Evolutionary conservation across 2,113 vertebrate species (phyloP).

Genomic region (Trichechus manatus): DNA sequence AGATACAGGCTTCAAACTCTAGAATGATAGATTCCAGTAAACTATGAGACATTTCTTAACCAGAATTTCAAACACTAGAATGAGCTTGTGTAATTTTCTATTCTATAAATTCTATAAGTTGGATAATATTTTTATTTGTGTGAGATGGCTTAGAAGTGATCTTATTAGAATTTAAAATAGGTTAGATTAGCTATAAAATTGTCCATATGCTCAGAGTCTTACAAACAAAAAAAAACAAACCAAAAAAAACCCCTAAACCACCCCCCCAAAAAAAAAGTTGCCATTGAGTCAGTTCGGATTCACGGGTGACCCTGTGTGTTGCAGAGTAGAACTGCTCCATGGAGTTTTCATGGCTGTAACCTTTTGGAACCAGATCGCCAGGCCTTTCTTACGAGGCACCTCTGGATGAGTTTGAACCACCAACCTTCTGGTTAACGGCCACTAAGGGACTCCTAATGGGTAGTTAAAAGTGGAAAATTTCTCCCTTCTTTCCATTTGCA

Average conservation of each 20-base stretch:
- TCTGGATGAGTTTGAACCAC: neutral
- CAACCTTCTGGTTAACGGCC: neutral
- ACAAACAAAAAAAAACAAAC: too few species aligned
- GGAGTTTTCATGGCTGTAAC: neutral
- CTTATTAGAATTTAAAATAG: slow-evolving; percentile 25
- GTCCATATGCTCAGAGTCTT: neutral
- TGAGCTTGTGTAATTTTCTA: neutral
- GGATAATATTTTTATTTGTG: slow-evolving; percentile 36
- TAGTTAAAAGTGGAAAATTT: neutral
- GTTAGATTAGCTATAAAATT: neutral
- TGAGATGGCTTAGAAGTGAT: neutral
- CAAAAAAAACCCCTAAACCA: too few species aligned
- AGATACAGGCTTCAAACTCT: neutral
- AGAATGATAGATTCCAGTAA: neutral
- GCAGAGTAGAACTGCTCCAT: too few species aligned
- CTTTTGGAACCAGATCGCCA: neutral
- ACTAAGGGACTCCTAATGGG: neutral
- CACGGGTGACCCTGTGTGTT: too few species aligned
- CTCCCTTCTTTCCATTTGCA: neutral
- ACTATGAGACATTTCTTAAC: neutral
- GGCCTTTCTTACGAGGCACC: neutral
- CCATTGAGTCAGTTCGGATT: too few species aligned
- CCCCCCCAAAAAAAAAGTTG: neutral
- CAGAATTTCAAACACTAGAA: neutral
- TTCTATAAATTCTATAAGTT: neutral